Conservation (phyloP, 1,140 invertebrate genomes). For the Leguminivora glycinivorella region DNA sequence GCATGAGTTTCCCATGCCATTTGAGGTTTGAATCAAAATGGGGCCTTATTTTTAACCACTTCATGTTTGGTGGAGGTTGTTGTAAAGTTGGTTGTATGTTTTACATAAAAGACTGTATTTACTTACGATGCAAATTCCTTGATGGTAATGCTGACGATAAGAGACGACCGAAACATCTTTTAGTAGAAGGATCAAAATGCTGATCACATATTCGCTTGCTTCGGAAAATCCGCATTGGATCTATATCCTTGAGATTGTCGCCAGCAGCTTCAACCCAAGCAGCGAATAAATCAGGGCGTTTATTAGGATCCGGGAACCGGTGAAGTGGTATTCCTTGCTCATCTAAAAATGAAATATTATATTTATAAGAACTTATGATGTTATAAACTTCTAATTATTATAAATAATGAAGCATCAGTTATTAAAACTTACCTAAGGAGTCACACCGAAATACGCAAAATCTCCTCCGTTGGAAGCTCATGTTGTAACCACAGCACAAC, state of each 20-base stretch:
- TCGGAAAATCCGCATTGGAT: not conserved
- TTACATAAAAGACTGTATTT: too few relatives aligned
- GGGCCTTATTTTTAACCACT: too few relatives aligned
- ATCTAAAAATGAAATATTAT: not conserved
- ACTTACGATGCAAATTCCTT: not conserved
- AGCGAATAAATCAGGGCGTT: not conserved
- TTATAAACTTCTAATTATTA: not conserved
- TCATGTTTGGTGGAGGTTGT: too few relatives aligned
- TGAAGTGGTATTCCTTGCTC: not conserved
- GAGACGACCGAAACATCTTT: not conserved
- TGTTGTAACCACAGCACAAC: not conserved
- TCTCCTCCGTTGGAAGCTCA: not conserved
- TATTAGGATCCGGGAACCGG: not conserved
- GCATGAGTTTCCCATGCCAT: too few relatives aligned
- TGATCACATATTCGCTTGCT: not conserved
- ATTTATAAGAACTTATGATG: not conserved
- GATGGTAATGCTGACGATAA: not conserved
- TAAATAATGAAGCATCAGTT: not conserved
- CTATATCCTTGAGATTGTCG: not conserved
- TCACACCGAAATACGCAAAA: not conserved
- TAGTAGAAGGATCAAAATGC: not conserved
- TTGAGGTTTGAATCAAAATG: too few relatives aligned
- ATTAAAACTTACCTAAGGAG: not conserved
- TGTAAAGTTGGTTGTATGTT: too few relatives aligned
- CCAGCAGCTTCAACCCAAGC: not conserved